phyloP scores from a whole-genome alignment of 2,888 invertebrate genomes.

The Drosophila falleni region DNA sequence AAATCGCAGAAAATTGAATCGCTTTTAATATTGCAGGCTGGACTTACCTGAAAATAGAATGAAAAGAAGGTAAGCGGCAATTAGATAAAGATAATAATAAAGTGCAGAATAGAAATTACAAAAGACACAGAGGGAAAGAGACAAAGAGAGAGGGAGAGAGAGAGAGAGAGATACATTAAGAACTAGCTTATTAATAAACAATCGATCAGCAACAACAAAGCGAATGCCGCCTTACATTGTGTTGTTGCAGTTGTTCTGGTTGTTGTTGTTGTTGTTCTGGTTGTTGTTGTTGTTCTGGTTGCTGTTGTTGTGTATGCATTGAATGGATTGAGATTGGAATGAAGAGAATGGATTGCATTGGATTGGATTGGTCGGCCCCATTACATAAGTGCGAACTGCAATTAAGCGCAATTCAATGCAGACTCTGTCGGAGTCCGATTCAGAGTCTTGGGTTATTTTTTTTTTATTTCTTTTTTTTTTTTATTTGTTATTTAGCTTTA shows the following conservation, averaged over 20 bases:
- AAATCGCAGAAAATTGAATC: neutral
- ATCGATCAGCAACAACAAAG: constrained; percentile 71
- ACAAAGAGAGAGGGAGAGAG: neutral
- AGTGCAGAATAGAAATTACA: constrained; percentile 17
- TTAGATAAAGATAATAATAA: constrained; percentile 49
- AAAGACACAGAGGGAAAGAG: neutral
- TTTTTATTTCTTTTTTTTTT: no score
- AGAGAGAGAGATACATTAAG: constrained; percentile 6
- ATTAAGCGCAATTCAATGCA: constrained; percentile 75
- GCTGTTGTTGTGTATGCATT: constrained; percentile 13
- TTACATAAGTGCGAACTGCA: constrained; percentile 63
- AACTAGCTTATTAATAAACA: constrained; percentile 54
- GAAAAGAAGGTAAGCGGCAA: constrained; percentile 32
- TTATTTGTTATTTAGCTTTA: neutral
- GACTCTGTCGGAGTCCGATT: neutral
- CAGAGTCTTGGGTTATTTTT: neutral
- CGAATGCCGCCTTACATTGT: constrained; percentile 51
- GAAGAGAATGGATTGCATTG: constrained; percentile 41
- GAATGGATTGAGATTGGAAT: constrained; percentile 19
- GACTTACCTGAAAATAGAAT: constrained; percentile 58
- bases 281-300: constrained; percentile 2
- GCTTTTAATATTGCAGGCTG: constrained; percentile 6
- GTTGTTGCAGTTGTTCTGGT: constrained; percentile 28
- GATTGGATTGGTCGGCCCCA: constrained; percentile 41
- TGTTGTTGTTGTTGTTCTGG: neutral